phyloP scores from a whole-genome alignment of 2,113 vertebrate species.

The Phylloscopus trochiloides region DNA sequence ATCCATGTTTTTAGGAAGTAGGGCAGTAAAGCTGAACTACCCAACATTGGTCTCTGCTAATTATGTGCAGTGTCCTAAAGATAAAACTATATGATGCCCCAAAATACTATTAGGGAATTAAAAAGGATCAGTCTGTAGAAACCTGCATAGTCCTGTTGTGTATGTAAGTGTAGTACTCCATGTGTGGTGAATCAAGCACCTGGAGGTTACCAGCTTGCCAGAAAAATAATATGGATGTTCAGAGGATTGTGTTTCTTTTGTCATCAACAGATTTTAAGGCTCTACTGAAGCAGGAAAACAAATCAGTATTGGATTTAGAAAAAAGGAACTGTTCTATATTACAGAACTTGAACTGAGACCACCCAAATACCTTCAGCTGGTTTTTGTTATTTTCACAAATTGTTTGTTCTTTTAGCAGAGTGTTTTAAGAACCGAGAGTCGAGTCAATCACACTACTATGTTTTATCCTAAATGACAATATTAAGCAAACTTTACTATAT shows the following conservation, averaged over 20 bases:
- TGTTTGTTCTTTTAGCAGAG: not conserved
- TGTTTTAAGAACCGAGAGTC: not conserved
- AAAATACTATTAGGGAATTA: not conserved
- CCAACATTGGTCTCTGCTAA: not conserved
- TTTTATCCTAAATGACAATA: not conserved
- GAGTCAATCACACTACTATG: not conserved
- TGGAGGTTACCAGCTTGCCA: not conserved
- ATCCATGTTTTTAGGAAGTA: not conserved
- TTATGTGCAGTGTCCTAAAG: not conserved
- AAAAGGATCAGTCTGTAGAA: not conserved
- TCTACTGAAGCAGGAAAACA: not conserved
- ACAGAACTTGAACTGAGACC: not conserved
- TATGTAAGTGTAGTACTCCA: not conserved
- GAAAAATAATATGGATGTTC: not conserved
- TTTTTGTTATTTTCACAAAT: conserved; percentile 45
- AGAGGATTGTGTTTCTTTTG: not conserved
- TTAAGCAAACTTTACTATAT: not conserved
- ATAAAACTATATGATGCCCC: not conserved
- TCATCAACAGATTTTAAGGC: not conserved
- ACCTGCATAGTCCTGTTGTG: not conserved
- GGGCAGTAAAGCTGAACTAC: not conserved
- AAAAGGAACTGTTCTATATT: not conserved
- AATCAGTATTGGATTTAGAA: not conserved
- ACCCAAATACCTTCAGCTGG: conserved; percentile 46
- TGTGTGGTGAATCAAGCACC: not conserved